These are phyloP conservation scores for Mustela lutreola DNA, from an alignment of 2,113 vertebrate genomes.

Conservation along the genomic window DNA sequence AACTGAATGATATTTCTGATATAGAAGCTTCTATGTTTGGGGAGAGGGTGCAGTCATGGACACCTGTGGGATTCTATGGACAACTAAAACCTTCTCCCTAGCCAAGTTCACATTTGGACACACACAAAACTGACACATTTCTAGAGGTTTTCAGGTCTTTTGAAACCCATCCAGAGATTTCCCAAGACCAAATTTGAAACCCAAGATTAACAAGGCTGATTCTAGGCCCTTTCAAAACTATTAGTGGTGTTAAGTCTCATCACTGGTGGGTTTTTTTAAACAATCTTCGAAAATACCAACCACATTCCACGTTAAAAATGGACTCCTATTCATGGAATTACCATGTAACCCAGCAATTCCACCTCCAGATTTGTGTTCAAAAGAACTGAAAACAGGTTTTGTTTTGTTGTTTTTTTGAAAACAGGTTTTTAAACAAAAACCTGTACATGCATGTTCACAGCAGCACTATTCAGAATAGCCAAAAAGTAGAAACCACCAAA, in stretches of 20 bases:
- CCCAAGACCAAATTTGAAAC: not conserved
- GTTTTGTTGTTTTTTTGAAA: not conserved
- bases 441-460: not conserved
- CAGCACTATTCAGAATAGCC: too few species aligned
- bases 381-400: not conserved
- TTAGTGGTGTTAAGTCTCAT: not conserved
- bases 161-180: not conserved
- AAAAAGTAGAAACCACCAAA: not conserved
- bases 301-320: not conserved
- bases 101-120: not conserved
- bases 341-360: not conserved
- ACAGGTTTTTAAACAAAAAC: not conserved
- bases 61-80: not conserved
- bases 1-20: slow-evolving; percentile 1
- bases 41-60: not conserved
- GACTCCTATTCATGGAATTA: not conserved
- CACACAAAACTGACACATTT: not conserved
- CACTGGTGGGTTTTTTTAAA: not conserved
- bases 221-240: not conserved
- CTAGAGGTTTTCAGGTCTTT: slow-evolving; percentile 5
- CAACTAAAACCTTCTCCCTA: not conserved
- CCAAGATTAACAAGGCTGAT: not conserved
- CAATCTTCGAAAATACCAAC: not conserved
- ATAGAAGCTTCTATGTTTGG: not conserved
- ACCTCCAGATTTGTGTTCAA: not conserved